Conservation (phyloP, 2,113 vertebrate genomes). For the Pomatorhinus ruficollis region DNA sequence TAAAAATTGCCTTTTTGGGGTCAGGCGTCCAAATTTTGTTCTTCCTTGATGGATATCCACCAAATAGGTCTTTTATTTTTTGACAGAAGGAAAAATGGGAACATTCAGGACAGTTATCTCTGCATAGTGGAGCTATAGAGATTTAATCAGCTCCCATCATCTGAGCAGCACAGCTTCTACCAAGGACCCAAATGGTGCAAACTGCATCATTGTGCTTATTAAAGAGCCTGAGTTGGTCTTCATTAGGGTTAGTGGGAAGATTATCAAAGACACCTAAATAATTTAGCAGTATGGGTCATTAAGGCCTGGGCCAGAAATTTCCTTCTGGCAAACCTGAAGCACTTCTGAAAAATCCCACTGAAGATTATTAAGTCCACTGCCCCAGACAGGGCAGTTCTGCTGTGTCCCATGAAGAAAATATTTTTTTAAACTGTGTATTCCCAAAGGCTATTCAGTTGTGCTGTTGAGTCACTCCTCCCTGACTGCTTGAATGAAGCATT, state of each 20-base stretch:
- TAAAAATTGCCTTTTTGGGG: neutral
- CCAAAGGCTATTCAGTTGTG: neutral
- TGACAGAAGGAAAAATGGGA: neutral
- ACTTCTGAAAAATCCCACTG: neutral
- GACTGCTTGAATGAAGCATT: neutral
- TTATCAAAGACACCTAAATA: conserved; percentile 12
- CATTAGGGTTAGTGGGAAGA: neutral
- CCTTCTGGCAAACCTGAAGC: neutral
- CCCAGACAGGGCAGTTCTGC: neutral
- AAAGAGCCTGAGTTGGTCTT: neutral
- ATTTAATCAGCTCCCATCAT: neutral
- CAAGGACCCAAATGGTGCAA: neutral
- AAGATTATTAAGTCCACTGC: neutral
- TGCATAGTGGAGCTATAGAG: neutral
- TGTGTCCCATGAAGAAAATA: neutral
- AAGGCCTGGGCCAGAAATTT: neutral
- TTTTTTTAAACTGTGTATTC: neutral
- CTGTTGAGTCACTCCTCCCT: neutral
- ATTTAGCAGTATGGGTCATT: neutral
- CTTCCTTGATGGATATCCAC: neutral
- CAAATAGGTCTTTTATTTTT: neutral
- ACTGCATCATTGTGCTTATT: neutral
- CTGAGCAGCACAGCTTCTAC: neutral
- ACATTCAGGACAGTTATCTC: neutral
- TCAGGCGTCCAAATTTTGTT: neutral